Conservation (phyloP, 2,797 vertebrate genomes). For the Sebastes itinus region DNA sequence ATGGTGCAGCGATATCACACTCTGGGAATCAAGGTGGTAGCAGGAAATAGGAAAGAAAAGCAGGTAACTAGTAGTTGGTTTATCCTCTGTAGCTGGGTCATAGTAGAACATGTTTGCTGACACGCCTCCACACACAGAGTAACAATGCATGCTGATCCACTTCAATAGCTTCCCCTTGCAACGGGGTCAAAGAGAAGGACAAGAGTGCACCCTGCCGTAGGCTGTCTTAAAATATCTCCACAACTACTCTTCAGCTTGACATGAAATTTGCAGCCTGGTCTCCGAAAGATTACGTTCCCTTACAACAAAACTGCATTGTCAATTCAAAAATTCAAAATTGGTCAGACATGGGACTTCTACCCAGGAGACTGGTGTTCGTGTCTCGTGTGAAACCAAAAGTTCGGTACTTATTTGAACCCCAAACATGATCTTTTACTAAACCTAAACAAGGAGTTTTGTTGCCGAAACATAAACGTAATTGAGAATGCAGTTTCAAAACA, state of each 20-base stretch:
- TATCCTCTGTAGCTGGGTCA: background rate
- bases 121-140: background rate
- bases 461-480: no score
- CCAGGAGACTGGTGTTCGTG: no score
- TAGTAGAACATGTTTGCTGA: constrained; percentile 1
- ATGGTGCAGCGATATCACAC: background rate
- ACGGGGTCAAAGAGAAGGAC: background rate
- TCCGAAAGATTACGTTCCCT: no score
- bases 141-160: background rate
- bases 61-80: background rate
- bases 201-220: background rate
- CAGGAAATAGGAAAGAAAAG: background rate
- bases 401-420: no score
- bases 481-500: no score
- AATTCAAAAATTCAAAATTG: no score
- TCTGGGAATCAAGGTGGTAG: background rate
- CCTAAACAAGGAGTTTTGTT: no score
- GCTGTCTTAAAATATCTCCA: background rate
- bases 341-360: no score
- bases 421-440: no score
- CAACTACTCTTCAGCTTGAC: background rate
- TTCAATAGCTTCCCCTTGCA: background rate
- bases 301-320: no score
- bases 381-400: no score
- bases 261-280: background rate